Evolutionary conservation across 1,140 invertebrate species (phyloP), one percentile per base, ranked within the genome.

Genomic region (Bombus ignitus): DNA sequence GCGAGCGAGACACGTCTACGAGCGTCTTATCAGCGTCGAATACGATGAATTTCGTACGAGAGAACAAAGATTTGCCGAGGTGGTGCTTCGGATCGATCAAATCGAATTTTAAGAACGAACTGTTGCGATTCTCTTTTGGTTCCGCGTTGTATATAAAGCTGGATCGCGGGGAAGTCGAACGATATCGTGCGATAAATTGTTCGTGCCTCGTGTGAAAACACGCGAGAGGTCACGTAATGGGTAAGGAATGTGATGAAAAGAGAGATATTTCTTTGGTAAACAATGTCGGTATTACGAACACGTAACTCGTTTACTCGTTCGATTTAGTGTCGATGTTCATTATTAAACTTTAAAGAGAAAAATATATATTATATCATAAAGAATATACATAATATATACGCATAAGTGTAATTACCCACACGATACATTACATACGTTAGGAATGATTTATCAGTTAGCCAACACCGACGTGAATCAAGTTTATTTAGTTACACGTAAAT

Each of bases 271-370:
- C 8, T 37, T 25, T 37, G 15, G 57, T 42, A 42, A 66, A 72
- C 28, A 53, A 22, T 22, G 47, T 53, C 47, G 44, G 15, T 59
- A 44, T 10, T 10, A 68, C 53, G 39, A 87, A 65, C 42, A 90
- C 57, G 32, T 82, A 84, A 86, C 89, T 90, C 88, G 89, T 90
- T 90, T 90, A 74, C 88, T 90, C 89, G 88, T 90, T 90, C 89
- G 75, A 78, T 90, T 76, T 86, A 90, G 79, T 85, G 32, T 90
- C 77, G 72, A 90, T 90, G 70, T 90, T 88, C 73, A 79, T 83
- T 84, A 85, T 75, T 68, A 78, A 85, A 81, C 18, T 53, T 53
- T 53, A 22, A 74, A 2, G 47, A 53, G 53, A 81, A 25, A 66
- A 75, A 53, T 42, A 83, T 78, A 84, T 71, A 78, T 75, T 53